A percentile compares a stretch with the other conserved stretches of the same genome.
Evolutionary conservation across 2,888 invertebrate species (phyloP).

Genomic region (Drosophila putrida): DNA sequence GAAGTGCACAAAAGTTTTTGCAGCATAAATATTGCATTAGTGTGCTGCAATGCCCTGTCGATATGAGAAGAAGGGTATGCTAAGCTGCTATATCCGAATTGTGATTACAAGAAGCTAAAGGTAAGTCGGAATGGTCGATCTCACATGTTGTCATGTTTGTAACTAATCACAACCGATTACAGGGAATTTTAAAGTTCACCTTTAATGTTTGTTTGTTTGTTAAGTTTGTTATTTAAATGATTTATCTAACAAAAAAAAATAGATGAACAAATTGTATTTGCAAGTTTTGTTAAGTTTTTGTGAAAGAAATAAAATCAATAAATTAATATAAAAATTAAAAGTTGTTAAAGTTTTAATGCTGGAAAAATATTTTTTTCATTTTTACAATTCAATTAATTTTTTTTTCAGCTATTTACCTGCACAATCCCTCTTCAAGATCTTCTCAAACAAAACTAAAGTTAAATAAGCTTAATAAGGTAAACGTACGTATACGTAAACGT

Average conservation of each 20-base stretch:
- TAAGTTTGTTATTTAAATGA: background rate
- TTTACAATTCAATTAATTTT: too few relatives aligned
- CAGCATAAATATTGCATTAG: slow-evolving; percentile 1
- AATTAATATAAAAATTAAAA: background rate
- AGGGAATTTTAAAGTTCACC: background rate
- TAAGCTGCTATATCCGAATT: background rate
- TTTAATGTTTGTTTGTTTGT: background rate
- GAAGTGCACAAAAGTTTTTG: slow-evolving; percentile 29
- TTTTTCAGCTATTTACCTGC: background rate
- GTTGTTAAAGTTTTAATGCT: background rate
- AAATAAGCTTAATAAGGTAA: background rate
- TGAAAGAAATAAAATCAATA: background rate
- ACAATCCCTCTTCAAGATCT: too few relatives aligned
- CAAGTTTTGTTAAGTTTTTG: background rate
- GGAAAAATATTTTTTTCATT: background rate
- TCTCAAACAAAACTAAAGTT: background rate
- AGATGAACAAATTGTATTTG: background rate
- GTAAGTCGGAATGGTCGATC: background rate
- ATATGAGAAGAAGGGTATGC: background rate
- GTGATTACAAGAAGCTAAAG: background rate
- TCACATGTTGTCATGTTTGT: too few relatives aligned
- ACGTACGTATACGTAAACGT: slow-evolving; percentile 35
- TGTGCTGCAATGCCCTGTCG: background rate
- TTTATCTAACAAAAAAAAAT: background rate
- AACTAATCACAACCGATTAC: background rate